These are phyloP conservation scores for Prorops nasuta DNA, from an alignment of 1,140 invertebrate species.

Conservation along the genomic window DNA sequence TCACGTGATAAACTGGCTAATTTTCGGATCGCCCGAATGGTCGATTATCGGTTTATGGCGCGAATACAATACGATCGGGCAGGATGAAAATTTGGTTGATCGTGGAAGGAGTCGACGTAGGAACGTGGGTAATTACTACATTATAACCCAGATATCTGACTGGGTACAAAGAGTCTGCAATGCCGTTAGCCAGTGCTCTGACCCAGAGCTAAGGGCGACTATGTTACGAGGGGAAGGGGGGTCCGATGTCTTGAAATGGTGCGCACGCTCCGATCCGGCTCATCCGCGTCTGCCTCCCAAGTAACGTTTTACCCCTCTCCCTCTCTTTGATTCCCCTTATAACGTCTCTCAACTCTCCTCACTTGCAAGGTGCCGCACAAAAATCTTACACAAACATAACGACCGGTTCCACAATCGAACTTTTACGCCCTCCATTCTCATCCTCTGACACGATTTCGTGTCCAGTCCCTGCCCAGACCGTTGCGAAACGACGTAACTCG, in stretches of 20 bases:
- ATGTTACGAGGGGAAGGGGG: slow-evolving; percentile 9
- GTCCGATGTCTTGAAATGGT: slow-evolving; percentile 38
- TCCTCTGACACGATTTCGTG: no score
- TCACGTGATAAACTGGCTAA: no score
- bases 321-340: slow-evolving; percentile 3
- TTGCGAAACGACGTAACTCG: no score
- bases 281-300: slow-evolving; percentile 25
- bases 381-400: slow-evolving; percentile 17
- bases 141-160: slow-evolving; percentile 47
- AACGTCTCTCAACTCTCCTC: slow-evolving; percentile 12
- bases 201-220: slow-evolving; percentile 49
- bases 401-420: slow-evolving; percentile 7
- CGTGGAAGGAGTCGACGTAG: slow-evolving; percentile 1
- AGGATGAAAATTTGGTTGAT: neutral
- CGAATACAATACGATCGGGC: no score
- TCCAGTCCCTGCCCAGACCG: no score
- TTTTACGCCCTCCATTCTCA: no score
- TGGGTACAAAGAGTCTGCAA: slow-evolving; percentile 12
- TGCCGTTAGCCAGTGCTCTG: slow-evolving; percentile 48
- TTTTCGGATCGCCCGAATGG: no score
- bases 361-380: slow-evolving; percentile 26
- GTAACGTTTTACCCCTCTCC: slow-evolving; percentile 25
- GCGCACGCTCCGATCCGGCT: slow-evolving; percentile 29
- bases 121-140: slow-evolving; percentile 38
- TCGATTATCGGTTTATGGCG: no score